phyloP scores from a whole-genome alignment of 2,113 vertebrate genomes.

The Alligator mississippiensis region DNA sequence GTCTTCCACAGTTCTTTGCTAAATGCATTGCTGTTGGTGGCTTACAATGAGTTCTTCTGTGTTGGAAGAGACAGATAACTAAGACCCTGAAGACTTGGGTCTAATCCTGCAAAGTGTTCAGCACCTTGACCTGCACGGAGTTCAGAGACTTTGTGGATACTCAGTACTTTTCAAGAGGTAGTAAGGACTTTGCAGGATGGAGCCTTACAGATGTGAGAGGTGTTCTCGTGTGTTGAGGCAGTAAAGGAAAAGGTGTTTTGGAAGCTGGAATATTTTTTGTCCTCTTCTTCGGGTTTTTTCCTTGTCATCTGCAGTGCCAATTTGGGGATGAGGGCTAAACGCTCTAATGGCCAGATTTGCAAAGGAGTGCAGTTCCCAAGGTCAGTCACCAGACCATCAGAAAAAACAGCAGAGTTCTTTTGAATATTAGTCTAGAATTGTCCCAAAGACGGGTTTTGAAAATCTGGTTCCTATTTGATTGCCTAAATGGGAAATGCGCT shows the following conservation, averaged over 20 bases:
- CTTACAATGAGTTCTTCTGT: not conserved
- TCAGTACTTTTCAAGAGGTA: not conserved
- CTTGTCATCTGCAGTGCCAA: not conserved
- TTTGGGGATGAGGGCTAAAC: not conserved
- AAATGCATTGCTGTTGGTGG: not conserved
- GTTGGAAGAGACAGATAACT: not conserved
- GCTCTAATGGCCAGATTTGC: not conserved
- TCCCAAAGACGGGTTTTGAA: accelerated
- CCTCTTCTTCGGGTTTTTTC: not conserved
- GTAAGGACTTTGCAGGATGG: not conserved
- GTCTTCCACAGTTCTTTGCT: not conserved
- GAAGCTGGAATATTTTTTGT: not conserved
- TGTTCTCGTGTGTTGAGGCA: not conserved
- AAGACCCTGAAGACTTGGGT: not conserved
- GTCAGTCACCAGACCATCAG: too few relatives aligned
- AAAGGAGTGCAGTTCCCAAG: not conserved
- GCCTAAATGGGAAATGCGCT: not conserved
- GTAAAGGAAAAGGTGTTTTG: not conserved
- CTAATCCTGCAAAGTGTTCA: not conserved
- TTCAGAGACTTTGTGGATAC: not conserved
- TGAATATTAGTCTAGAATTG: not conserved
- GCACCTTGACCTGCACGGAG: not conserved
- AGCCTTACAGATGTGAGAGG: not conserved
- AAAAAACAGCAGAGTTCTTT: too few relatives aligned
- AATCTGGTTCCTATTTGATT: not conserved